phyloP scores from a whole-genome alignment of 2,797 vertebrate genomes.

The Mormyrus proboscirostris region DNA sequence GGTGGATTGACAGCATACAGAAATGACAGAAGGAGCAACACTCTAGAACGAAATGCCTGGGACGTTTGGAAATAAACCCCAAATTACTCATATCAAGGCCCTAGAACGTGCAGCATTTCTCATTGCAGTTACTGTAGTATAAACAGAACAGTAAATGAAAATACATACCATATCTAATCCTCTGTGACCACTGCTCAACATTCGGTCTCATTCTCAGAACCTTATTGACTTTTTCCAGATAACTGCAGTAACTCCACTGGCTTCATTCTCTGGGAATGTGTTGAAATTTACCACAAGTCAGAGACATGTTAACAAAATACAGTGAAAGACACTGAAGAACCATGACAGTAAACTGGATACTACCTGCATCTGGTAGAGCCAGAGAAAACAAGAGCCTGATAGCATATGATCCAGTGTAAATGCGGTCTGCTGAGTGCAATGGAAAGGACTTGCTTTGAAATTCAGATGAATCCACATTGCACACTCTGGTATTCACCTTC shows the following conservation, averaged over 20 bases:
- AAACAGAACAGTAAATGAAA: background rate
- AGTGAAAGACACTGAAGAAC: background rate
- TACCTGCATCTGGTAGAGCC: background rate
- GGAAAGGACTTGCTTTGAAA: background rate
- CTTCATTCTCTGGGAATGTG: background rate
- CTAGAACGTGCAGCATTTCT: background rate
- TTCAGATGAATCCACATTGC: background rate
- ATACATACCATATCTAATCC: background rate
- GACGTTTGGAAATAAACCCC: background rate
- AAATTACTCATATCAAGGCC: background rate
- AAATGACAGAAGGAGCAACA: background rate
- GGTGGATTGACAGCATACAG: background rate
- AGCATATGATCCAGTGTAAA: background rate
- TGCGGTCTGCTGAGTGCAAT: background rate
- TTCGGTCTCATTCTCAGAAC: background rate
- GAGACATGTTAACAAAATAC: background rate
- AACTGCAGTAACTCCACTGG: background rate
- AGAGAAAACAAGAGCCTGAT: background rate
- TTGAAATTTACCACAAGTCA: background rate
- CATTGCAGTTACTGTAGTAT: background rate
- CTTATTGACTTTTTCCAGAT: background rate
- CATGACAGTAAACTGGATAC: background rate
- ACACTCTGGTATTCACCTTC: background rate
- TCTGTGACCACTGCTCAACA: background rate
- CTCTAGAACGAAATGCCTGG: background rate